Evolutionary conservation across 2,113 vertebrate genomes (phyloP).

Genomic region (Cochlearius cochlearius): DNA sequence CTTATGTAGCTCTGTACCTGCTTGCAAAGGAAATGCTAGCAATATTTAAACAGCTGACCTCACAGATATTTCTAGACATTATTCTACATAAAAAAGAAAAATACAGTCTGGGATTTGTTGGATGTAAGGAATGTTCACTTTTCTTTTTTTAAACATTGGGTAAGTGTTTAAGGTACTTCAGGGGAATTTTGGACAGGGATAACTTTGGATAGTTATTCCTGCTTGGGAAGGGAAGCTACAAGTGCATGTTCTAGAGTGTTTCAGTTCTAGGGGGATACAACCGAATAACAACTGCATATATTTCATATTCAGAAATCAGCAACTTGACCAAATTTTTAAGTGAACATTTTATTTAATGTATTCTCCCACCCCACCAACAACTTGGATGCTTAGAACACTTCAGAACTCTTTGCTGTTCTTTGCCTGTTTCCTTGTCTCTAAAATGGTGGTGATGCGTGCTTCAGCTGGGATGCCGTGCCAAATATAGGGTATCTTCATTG

Average conservation of each 20-base stretch:
- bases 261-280: neutral
- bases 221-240: neutral
- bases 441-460: neutral
- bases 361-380: neutral
- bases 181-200: neutral
- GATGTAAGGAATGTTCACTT: neutral
- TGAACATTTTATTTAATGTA: neutral
- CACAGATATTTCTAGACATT: neutral
- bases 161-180: neutral
- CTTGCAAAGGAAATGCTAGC: neutral
- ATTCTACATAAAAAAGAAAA: neutral
- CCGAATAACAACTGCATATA: neutral
- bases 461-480: neutral
- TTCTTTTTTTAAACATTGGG: neutral
- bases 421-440: neutral
- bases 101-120: neutral
- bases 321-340: neutral
- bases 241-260: neutral
- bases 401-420: neutral
- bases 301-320: neutral
- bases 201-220: neutral
- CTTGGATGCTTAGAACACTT: neutral
- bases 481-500: neutral
- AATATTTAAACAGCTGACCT: neutral
- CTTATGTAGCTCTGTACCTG: neutral